Conservation (phyloP, 2,888 invertebrate genomes). For the Stenodema calcarata region DNA sequence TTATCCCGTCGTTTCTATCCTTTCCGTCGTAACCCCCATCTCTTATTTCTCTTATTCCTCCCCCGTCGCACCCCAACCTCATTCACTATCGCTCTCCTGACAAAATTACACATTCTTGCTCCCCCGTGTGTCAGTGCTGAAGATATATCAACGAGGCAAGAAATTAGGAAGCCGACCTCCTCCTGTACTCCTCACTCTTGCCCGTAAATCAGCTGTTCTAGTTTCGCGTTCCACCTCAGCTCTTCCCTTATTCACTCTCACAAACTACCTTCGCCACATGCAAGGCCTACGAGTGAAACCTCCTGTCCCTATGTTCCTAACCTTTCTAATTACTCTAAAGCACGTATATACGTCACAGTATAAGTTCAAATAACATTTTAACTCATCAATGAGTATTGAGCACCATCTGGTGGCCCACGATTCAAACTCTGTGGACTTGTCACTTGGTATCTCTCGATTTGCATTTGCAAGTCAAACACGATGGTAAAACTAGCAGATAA, state of each 20-base stretch:
- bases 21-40: background rate
- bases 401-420: no score
- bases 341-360: no score
- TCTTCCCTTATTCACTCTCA: background rate
- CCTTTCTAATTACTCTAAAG: no score
- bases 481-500: no score
- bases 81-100: background rate
- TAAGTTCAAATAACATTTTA: no score
- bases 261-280: background rate
- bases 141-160: constrained; percentile 22
- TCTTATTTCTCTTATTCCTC: background rate
- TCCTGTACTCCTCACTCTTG: background rate
- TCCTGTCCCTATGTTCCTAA: no score
- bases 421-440: no score
- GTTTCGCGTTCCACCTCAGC: background rate
- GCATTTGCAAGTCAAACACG: no score
- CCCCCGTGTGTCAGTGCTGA: background rate
- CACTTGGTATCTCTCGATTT: no score
- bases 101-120: constrained; percentile 30
- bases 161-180: background rate
- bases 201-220: constrained; percentile 29
- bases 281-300: no score
- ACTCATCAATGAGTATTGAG: no score
- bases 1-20: background rate
- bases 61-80: background rate